Evolutionary conservation across 2,113 vertebrate species (phyloP).

Genomic region (Lethenteron reissneri): DNA sequence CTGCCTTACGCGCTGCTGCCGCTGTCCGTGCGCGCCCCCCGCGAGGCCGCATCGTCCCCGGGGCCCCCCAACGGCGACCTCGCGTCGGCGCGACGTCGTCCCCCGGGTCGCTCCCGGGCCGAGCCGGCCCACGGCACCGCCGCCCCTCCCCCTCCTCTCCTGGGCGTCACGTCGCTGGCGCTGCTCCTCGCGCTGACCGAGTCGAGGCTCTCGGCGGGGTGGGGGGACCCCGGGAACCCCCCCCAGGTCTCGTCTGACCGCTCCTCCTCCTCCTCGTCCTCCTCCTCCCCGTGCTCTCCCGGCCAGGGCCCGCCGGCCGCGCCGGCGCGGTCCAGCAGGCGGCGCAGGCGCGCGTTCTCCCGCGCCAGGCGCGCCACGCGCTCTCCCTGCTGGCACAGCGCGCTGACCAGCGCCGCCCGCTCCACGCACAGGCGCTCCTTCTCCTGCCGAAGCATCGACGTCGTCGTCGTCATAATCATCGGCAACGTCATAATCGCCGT

Average conservation of each 20-base stretch:
- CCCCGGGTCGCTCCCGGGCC: no score
- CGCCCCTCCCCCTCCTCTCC: no score
- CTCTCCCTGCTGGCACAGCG: slow-evolving; percentile 63
- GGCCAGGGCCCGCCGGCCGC: slow-evolving; percentile 15
- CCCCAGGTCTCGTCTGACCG: slow-evolving; percentile 53
- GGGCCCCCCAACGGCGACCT: no score
- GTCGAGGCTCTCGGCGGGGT: no score
- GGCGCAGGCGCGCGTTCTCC: slow-evolving; percentile 51
- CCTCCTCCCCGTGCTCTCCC: slow-evolving; percentile 33
- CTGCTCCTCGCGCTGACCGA: no score
- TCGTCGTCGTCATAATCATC: slow-evolving; percentile 7
- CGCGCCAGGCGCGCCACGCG: slow-evolving; percentile 51
- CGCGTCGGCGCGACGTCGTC: no score
- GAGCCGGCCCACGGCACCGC: no score
- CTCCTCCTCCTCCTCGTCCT: slow-evolving; percentile 8
- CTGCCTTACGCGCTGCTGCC: no score
- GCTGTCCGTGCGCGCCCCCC: no score
- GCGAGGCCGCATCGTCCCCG: no score
- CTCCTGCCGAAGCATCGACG: slow-evolving; percentile 69
- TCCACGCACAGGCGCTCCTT: slow-evolving; percentile 68
- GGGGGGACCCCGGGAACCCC: slow-evolving; percentile 12
- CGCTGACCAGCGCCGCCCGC: slow-evolving; percentile 56
- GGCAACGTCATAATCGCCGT: no score
- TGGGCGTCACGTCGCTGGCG: no score
- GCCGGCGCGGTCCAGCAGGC: slow-evolving; percentile 29